phyloP scores from a whole-genome alignment of 1,140 invertebrate species.

The Zaprionus inermis region DNA sequence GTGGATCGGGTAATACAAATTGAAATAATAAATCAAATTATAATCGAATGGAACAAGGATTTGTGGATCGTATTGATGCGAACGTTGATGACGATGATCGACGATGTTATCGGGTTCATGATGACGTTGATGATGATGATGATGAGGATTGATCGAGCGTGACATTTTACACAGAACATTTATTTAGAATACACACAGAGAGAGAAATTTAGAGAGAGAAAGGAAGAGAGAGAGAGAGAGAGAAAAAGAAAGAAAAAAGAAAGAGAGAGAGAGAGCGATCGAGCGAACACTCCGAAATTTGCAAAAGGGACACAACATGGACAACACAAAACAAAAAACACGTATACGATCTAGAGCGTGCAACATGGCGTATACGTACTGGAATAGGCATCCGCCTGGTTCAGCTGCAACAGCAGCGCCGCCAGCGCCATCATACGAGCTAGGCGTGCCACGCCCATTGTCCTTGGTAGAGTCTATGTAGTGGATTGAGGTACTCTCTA shows the following conservation, averaged over 20 bases:
- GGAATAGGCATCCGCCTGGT: slow-evolving; percentile 75
- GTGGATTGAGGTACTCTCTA: not conserved
- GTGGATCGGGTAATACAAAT: slow-evolving; percentile 6
- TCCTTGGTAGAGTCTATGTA: not conserved
- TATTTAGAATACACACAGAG: slow-evolving; percentile 13
- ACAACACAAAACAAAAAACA: slow-evolving; percentile 16
- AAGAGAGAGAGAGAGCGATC: not conserved
- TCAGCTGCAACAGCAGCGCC: slow-evolving; percentile 49
- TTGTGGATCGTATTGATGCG: slow-evolving; percentile 12
- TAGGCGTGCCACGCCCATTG: slow-evolving; percentile 64
- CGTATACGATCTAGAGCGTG: not conserved
- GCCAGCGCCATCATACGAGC: slow-evolving; percentile 20
- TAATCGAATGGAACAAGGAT: slow-evolving; percentile 22
- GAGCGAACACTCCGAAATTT: not conserved
- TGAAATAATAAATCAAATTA: slow-evolving; percentile 41
- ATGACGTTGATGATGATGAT: slow-evolving; percentile 23
- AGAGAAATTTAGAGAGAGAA: not conserved
- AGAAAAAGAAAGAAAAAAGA: not conserved
- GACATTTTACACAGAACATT: slow-evolving; percentile 25
- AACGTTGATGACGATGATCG: slow-evolving; percentile 19
- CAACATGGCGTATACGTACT: slow-evolving; percentile 76
- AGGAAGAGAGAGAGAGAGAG: not conserved
- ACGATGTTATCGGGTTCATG: slow-evolving; percentile 17
- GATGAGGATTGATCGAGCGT: slow-evolving; percentile 14
- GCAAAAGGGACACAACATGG: slow-evolving; percentile 14